Base-by-base conservation (phyloP, 1,140 invertebrate genomes). In the Nymphalis io region DNA sequence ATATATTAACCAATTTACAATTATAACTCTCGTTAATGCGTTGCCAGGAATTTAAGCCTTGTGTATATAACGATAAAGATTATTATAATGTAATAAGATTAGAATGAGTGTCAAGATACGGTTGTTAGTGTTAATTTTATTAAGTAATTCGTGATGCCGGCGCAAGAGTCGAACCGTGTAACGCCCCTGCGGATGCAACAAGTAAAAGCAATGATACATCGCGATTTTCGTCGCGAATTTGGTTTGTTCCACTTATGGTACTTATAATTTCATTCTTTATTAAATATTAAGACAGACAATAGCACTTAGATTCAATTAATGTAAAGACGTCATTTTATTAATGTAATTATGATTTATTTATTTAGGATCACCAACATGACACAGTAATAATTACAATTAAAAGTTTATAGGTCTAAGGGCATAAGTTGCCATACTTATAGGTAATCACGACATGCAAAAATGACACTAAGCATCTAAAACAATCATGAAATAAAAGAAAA, bases 181-280 rank as follows among this genome's bases (percentile, higher is more conserved):
- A 80, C 84, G 83, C 81, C 82, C 77, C 79, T 82, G 79, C 82
- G 84, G 82, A 88, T 83, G 82, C 80, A 78, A 79, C 75, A 82
- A 82, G 83, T 82, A 87, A 85, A 89, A 83, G 83, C 87, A 87
- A 85, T 89, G 85, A 87, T 87, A 87, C 82, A 81, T 81, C 79
- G 82, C 75, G 77, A 75, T 76, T 84, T 84, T 85, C 76, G 83
- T 82, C 80, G 79, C 78, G 75, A 69, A 62, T 55, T 48, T 68
- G 58, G 13, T 79, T 40, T 64, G 23, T 78, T 81, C 77, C 74
- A 78, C 79, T 81, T 78, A 40, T 3, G 15, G 1, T 21, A 11
- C 11, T 53, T 21, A 13, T 44, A 13, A 16, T 53, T 10, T 16
- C 4, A 6, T 20, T 2, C 16, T 8, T 53, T 18, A 5, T 53